These are phyloP conservation scores for Protophormia terraenovae DNA, from an alignment of 2,888 invertebrate species.

Conservation along the genomic window DNA sequence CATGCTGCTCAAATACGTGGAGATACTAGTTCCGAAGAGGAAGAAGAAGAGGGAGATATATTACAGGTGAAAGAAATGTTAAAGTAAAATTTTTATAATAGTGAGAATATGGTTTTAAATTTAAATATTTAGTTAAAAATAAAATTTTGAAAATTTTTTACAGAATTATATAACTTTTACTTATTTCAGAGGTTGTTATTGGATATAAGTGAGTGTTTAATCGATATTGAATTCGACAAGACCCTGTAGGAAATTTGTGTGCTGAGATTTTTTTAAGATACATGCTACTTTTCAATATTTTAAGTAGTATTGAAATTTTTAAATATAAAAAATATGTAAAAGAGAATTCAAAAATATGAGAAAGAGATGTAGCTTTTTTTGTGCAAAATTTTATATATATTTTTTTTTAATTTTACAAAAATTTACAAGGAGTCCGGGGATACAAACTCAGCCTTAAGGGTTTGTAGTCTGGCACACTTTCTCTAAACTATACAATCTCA, in stretches of 20 bases:
- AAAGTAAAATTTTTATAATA: neutral
- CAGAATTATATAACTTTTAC: slow-evolving; percentile 16
- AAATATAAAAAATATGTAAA: no score
- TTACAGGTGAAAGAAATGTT: slow-evolving; percentile 76
- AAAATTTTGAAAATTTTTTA: neutral
- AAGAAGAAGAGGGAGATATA: slow-evolving; percentile 83
- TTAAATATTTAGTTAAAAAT: neutral
- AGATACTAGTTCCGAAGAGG: slow-evolving; percentile 84
- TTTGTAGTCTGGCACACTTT: no score
- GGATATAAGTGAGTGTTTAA: slow-evolving; percentile 36
- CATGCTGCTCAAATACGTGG: slow-evolving; percentile 80
- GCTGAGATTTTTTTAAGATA: neutral
- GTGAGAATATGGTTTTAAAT: neutral
- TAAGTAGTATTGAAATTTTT: no score
- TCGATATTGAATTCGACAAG: slow-evolving; percentile 15
- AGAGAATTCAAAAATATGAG: no score
- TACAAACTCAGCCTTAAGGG: no score
- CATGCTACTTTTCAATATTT: no score
- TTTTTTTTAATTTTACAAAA: no score
- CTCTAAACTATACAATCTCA: no score
- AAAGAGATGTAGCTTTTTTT: no score
- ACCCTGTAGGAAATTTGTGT: neutral
- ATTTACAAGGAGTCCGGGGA: no score
- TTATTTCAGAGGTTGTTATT: slow-evolving; percentile 17
- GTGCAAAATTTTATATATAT: no score